Base-by-base conservation (phyloP, 2,113 vertebrate genomes). In the Hylia prasina region DNA sequence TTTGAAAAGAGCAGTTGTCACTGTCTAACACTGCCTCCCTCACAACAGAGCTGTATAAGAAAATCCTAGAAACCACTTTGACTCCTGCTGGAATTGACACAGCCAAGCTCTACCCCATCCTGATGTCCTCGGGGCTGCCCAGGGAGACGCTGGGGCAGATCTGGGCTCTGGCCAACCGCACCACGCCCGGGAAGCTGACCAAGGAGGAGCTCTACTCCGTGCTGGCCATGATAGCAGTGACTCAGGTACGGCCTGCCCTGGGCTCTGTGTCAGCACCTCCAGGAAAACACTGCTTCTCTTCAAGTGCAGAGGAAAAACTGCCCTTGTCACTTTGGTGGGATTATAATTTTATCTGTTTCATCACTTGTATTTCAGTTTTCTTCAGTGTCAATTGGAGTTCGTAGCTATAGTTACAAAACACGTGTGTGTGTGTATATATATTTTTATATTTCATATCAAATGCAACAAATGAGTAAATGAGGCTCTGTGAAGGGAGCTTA, bases 71-170 rank as follows among this genome's bases (percentile, higher is more conserved):
- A 92, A 98, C 98, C 87, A 99, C 99, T 72, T 85, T 99, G 98
- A 99, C 99, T 72, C 98, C 99, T 27, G 92, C 98, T 80, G 99
- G 99, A 77, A 99, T 99, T 70, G 99, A 99, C 96, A 99, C 99
- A 56, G 98, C 98, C 92, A 99, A 99, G 93, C 99, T 99, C 58
- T 99, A 99, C 94, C 99, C 99, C 40, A 99, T 99, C 83, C 98
- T 99, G 94, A 99, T 99, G 98, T 99, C 99, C 0, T 99, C 99
- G 37, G 99, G 99, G 24, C 98, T 99, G 97, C 99, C 99, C 91
- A 98, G 99, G 51, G 99, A 99, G 97, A 99, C 99, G 3, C 98
- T 99, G 63, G 99, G 99, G 30, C 99, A 99, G 94, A 99, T 99
- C 84, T 99, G 99, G 99, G 99, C 99, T 14, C 79, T 99, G 76